These are phyloP conservation scores for Beroe ovata DNA, from an alignment of 37 sponge, comb jelly and placozoan genomes.

Conservation along the genomic window DNA sequence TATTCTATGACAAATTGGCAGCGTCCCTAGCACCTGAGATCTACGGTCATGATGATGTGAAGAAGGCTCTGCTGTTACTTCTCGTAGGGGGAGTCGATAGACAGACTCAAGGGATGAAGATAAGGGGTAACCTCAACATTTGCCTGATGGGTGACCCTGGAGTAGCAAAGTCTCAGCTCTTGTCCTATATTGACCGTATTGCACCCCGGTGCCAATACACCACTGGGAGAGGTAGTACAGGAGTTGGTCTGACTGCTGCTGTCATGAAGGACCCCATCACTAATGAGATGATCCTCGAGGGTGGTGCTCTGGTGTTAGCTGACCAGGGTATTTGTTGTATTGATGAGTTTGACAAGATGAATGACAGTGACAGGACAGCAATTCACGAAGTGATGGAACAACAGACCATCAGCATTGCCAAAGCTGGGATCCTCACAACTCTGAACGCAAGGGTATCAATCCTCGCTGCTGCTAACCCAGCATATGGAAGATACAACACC, in stretches of 20 bases:
- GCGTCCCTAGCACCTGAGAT: slow-evolving; percentile 97
- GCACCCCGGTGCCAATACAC: slow-evolving; percentile 97
- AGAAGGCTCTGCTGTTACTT: slow-evolving; percentile 93
- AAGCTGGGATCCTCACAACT: slow-evolving; percentile 97
- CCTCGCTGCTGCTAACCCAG: slow-evolving; percentile 98
- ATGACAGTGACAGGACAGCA: slow-evolving; percentile 91
- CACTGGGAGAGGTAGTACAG: slow-evolving; percentile 96
- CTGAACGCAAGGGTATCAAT: slow-evolving; percentile 96
- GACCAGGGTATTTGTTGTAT: slow-evolving; percentile 98
- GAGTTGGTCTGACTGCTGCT: slow-evolving; percentile 97
- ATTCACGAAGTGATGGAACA: slow-evolving; percentile 99
- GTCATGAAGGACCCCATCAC: slow-evolving; percentile 96
- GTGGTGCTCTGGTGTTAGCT: slow-evolving; percentile 96
- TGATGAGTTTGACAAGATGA: slow-evolving; percentile 99
- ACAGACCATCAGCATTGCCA: slow-evolving; percentile 98
- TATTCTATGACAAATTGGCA: slow-evolving; percentile 92
- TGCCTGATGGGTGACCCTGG: slow-evolving; percentile 99
- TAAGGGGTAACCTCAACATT: slow-evolving; percentile 93
- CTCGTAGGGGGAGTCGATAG: slow-evolving; percentile 96
- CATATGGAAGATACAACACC: slow-evolving; percentile 96
- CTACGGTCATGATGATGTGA: slow-evolving; percentile 96
- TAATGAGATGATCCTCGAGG: slow-evolving; percentile 93
- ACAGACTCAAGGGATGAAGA: slow-evolving; percentile 95
- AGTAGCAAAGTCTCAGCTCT: slow-evolving; percentile 97
- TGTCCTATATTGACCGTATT: slow-evolving; percentile 91